phyloP scores from a whole-genome alignment of 2,113 vertebrate species.

The Tychaedon coryphoeus region DNA sequence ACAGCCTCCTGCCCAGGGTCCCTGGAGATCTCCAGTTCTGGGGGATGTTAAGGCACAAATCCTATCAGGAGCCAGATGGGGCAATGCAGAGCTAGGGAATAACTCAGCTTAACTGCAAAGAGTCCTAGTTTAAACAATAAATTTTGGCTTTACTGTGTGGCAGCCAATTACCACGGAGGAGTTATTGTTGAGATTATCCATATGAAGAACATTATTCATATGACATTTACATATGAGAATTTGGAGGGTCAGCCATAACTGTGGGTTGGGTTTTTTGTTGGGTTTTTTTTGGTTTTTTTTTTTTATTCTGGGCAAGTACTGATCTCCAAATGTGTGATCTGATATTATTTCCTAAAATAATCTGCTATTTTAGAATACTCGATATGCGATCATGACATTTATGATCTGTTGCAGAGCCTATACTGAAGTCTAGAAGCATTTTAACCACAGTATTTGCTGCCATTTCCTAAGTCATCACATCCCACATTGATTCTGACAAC shows the following conservation, averaged over 20 bases:
- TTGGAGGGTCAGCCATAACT: constrained; percentile 25
- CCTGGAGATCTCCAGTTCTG: background rate
- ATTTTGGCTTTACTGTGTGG: background rate
- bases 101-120: background rate
- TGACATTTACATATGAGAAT: constrained; percentile 13
- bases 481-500: constrained; percentile 25
- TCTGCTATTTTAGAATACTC: constrained; percentile 37
- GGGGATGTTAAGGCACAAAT: background rate
- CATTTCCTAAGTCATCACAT: constrained; percentile 50
- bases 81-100: background rate
- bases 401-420: constrained; percentile 47
- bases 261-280: no score
- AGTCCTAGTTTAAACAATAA: background rate
- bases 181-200: background rate
- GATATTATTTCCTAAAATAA: constrained; percentile 52
- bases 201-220: constrained; percentile 12
- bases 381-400: constrained; percentile 28
- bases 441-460: constrained; percentile 19
- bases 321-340: constrained; percentile 21
- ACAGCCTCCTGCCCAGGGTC: background rate
- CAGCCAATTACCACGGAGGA: background rate
- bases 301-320: background rate
- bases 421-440: constrained; percentile 12
- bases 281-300: background rate
- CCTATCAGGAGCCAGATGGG: background rate